phyloP scores from a whole-genome alignment of 1,140 invertebrate genomes.

The Zaprionus taronus region DNA sequence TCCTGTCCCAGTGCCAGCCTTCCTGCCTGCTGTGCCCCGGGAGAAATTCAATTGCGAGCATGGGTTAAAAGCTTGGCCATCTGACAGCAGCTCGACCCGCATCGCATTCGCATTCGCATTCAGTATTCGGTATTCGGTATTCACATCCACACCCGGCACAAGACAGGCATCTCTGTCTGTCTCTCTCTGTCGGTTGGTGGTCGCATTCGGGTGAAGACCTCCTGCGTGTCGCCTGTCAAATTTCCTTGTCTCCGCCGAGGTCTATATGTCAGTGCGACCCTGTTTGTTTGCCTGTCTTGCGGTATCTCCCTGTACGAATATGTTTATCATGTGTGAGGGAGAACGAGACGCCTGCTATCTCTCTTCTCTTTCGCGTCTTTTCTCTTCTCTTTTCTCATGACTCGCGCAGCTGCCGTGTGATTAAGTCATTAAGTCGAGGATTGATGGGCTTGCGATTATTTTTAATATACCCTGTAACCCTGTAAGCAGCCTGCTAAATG shows the following conservation, averaged over 20 bases:
- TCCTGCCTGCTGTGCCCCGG: constrained; percentile 13
- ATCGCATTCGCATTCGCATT: constrained; percentile 14
- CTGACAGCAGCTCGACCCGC: constrained; percentile 49
- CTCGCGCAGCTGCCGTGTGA: constrained; percentile 32
- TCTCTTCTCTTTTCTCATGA: not conserved
- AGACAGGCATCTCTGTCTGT: not conserved
- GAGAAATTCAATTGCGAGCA: constrained; percentile 51
- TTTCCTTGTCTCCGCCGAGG: constrained; percentile 40
- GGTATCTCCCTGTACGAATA: not conserved
- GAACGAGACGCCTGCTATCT: not conserved
- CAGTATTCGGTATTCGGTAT: not conserved
- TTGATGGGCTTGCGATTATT: constrained; percentile 14
- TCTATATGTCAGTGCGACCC: not conserved
- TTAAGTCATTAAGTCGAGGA: constrained; percentile 37
- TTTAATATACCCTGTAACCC: constrained; percentile 5
- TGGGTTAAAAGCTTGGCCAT: constrained; percentile 52
- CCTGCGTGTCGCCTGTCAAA: constrained; percentile 48
- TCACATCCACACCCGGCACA: not conserved
- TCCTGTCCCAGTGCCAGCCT: not conserved
- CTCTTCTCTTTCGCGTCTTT: not conserved
- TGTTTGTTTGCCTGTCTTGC: constrained; percentile 1
- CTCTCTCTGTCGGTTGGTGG: constrained; percentile 4
- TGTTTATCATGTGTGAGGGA: not conserved
- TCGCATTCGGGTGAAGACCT: constrained; percentile 38
- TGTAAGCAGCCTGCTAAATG: not conserved